Conservation (phyloP, 2,113 vertebrate species). For the Ardeotis arabs region DNA sequence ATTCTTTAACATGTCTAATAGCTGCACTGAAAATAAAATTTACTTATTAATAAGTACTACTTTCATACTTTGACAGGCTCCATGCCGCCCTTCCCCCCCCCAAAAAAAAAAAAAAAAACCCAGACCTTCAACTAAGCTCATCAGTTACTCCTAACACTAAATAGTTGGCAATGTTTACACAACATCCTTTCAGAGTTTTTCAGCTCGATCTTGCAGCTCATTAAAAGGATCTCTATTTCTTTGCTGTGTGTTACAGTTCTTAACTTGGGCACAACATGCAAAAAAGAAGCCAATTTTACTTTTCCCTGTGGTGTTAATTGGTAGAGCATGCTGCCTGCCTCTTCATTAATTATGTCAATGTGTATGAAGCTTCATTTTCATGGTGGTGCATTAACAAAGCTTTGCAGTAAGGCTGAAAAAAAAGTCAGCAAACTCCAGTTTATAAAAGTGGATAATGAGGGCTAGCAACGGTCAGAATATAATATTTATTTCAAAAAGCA, state of each 20-base stretch:
- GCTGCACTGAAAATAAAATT: slow-evolving; percentile 8
- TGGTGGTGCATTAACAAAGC: slow-evolving; percentile 77
- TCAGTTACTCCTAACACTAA: slow-evolving; percentile 83
- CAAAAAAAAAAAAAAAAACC: no score
- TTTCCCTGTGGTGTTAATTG: slow-evolving; percentile 95
- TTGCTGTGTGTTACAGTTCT: slow-evolving; percentile 85
- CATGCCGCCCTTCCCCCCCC: no score
- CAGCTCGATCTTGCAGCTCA: slow-evolving; percentile 83
- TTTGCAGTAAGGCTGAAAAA: slow-evolving; percentile 70
- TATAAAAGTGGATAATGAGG: slow-evolving; percentile 60
- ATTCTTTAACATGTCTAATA: slow-evolving; percentile 34
- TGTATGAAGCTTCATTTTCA: slow-evolving; percentile 82
- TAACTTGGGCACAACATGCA: slow-evolving; percentile 83
- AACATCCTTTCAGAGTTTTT: slow-evolving; percentile 77
- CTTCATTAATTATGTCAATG: slow-evolving; percentile 93
- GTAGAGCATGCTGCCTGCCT: slow-evolving; percentile 85
- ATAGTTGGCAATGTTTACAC: slow-evolving; percentile 81
- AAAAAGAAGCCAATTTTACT: slow-evolving; percentile 88
- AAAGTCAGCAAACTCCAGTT: slow-evolving; percentile 60
- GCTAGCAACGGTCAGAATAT: slow-evolving; percentile 21
- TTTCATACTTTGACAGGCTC: not conserved
- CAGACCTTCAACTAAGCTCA: slow-evolving; percentile 67
- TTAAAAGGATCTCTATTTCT: slow-evolving; percentile 90
- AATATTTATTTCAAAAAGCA: slow-evolving; percentile 2
- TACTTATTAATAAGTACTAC: slow-evolving; percentile 55